Conservation (phyloP, 1,140 invertebrate genomes). For the Pseudomyrmex sp. region DNA sequence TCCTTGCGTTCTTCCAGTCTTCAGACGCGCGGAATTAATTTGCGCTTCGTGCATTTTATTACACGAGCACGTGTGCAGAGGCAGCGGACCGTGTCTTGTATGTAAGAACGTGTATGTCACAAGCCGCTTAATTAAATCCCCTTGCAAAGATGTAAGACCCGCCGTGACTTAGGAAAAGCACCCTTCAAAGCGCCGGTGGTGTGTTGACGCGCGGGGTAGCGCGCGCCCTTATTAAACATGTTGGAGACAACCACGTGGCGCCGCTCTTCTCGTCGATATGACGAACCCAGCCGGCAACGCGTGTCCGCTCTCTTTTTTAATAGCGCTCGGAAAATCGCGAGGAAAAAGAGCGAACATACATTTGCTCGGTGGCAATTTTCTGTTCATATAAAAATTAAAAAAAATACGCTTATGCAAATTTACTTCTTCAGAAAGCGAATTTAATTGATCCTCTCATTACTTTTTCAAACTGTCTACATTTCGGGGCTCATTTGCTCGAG, state of each 20-base stretch:
- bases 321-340: too few relatives aligned
- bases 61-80: neutral
- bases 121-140: slow-evolving; percentile 29
- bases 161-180: slow-evolving; percentile 17
- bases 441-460: neutral
- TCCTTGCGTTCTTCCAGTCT: neutral
- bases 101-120: neutral
- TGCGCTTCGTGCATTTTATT: neutral
- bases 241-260: neutral
- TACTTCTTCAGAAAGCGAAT: neutral
- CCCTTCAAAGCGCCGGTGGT: slow-evolving; percentile 19
- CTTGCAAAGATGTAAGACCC: slow-evolving; percentile 21
- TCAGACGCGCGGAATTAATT: neutral
- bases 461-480: neutral
- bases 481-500: slow-evolving; percentile 40
- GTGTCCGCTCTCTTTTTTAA: neutral
- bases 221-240: slow-evolving; percentile 40
- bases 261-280: neutral
- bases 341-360: neutral
- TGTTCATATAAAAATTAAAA: too few relatives aligned
- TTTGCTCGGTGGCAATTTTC: too few relatives aligned
- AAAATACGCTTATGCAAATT: too few relatives aligned
- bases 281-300: too few relatives aligned
- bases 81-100: neutral
- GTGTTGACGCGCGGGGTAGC: neutral